phyloP scores from a whole-genome alignment of 2,888 invertebrate species.

The Aleiodes testaceus region DNA sequence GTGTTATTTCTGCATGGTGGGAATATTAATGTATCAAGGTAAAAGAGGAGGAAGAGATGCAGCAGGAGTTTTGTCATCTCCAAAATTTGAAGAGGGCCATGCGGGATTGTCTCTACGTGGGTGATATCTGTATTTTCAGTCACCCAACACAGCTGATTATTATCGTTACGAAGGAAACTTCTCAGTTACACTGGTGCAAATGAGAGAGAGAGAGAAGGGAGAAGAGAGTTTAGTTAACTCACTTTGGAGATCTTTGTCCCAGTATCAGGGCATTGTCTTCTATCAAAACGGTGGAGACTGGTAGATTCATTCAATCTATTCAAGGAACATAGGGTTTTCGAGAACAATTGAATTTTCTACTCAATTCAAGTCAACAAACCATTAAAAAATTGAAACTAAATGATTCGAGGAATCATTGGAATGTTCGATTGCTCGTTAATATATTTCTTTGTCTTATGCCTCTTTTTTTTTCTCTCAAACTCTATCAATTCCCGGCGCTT shows the following conservation, averaged over 20 bases:
- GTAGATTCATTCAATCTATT: constrained; percentile 7
- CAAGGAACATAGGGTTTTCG: constrained; percentile 23
- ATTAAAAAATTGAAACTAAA: too few species aligned
- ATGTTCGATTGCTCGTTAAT: constrained; percentile 17
- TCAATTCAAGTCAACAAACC: constrained; percentile 6
- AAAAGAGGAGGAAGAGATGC: constrained; percentile 31
- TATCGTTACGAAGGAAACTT: constrained; percentile 60
- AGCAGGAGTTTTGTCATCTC: constrained; percentile 41
- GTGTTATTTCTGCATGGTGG: constrained; percentile 59
- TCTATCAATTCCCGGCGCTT: constrained; percentile 15
- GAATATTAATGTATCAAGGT: constrained; percentile 62
- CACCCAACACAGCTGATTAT: constrained; percentile 60
- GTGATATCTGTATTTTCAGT: constrained; percentile 66
- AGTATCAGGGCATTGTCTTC: constrained; percentile 40
- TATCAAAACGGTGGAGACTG: constrained; percentile 31
- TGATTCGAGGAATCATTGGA: not conserved
- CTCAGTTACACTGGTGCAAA: constrained; percentile 57
- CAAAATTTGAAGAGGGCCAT: constrained; percentile 19
- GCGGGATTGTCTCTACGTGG: constrained; percentile 62
- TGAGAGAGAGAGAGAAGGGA: too few species aligned
- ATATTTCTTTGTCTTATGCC: too few species aligned
- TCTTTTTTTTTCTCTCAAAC: not conserved
- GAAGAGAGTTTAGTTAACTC: constrained; percentile 30
- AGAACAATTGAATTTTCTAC: constrained; percentile 14
- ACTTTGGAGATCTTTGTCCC: constrained; percentile 37